phyloP scores from a whole-genome alignment of 2,113 vertebrate species.

The Psittacula cyanocephala region DNA sequence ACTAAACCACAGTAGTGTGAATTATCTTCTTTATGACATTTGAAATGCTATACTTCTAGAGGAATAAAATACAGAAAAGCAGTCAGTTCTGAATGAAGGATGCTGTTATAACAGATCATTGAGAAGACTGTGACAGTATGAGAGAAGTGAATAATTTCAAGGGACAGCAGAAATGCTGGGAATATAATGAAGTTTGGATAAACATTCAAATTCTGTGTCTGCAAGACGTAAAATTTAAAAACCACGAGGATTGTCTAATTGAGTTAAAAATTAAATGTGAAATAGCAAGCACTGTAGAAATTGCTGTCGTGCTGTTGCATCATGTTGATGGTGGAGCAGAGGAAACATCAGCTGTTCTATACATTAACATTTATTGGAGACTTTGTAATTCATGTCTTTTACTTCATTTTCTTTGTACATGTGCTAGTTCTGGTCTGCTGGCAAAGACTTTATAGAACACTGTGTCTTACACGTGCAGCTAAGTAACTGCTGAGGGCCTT shows the following conservation, averaged over 20 bases:
- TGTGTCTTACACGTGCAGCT: background rate
- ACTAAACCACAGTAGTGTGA: background rate
- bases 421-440: background rate
- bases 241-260: background rate
- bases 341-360: background rate
- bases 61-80: background rate
- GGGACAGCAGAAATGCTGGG: background rate
- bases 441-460: constrained; percentile 1
- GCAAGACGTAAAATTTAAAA: background rate
- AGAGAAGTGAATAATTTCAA: background rate
- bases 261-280: background rate
- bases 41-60: background rate
- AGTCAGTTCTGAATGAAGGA: background rate
- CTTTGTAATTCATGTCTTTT: background rate
- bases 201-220: background rate
- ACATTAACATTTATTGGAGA: background rate
- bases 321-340: background rate
- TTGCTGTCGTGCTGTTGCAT: background rate
- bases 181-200: background rate
- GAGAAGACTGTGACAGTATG: background rate
- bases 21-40: background rate
- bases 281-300: background rate
- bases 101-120: background rate
- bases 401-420: background rate
- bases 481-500: background rate